Conservation (phyloP, 1,140 invertebrate species). For the Eubasilissa regina region DNA sequence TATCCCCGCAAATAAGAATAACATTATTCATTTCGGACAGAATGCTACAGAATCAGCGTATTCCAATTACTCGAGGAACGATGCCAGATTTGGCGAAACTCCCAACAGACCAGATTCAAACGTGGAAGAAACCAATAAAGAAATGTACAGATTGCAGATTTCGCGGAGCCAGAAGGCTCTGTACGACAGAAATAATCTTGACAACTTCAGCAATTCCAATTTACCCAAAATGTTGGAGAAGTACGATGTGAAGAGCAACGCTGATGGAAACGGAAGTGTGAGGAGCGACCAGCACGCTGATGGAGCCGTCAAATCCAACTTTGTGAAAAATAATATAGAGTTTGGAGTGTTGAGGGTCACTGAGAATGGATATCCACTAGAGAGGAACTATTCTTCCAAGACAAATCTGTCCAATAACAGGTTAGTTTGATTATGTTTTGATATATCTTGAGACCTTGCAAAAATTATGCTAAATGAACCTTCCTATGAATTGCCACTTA, state of each 20-base stretch:
- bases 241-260: conserved; percentile 41
- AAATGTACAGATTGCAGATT: conserved; percentile 72
- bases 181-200: conserved; percentile 68
- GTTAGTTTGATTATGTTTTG: too few relatives aligned
- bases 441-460: too few relatives aligned
- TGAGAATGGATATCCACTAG: conserved; percentile 69
- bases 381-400: conserved; percentile 70
- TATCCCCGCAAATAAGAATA: conserved; percentile 54
- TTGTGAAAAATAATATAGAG: conserved; percentile 46
- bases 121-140: conserved; percentile 71
- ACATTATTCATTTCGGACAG: conserved; percentile 70
- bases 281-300: conserved; percentile 37
- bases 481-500: too few relatives aligned
- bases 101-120: conserved; percentile 67
- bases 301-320: conserved; percentile 23
- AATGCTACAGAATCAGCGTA: conserved; percentile 35
- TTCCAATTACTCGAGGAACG: conserved; percentile 33
- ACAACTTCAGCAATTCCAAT: conserved; percentile 67
- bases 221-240: conserved; percentile 64
- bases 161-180: conserved; percentile 70
- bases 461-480: too few relatives aligned
- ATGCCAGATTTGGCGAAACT: conserved; percentile 30
- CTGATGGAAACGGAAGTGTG: conserved; percentile 62
- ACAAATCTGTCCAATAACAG: conserved; percentile 69
- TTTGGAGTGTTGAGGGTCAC: conserved; percentile 52